phyloP scores from a whole-genome alignment of 2,888 invertebrate species.

The Pseudeuparius sepicola region DNA sequence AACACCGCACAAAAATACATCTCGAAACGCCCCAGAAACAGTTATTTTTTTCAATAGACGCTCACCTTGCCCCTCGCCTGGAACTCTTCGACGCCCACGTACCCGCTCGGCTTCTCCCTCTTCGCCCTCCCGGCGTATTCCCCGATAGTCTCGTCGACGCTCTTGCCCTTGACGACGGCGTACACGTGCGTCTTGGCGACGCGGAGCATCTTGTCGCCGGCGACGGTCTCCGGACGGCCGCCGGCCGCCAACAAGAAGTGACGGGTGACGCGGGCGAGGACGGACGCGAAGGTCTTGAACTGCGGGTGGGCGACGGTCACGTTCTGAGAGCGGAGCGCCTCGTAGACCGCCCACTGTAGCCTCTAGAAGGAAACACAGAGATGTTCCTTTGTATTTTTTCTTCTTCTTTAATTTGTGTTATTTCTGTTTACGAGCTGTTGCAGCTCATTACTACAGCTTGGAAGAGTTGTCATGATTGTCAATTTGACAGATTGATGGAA shows the following conservation, averaged over 20 bases:
- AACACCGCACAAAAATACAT: no score
- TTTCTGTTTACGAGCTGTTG: no score
- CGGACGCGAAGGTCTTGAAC: constrained; percentile 61
- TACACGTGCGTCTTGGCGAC: constrained; percentile 55
- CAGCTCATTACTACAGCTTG: no score
- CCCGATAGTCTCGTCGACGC: constrained; percentile 52
- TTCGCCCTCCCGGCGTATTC: constrained; percentile 33
- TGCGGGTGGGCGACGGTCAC: constrained; percentile 58
- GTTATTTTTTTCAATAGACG: no score
- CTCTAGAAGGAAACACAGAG: constrained; percentile 52
- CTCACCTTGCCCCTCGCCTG: constrained; percentile 8
- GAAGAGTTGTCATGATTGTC: no score
- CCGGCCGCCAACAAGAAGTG: constrained; percentile 45
- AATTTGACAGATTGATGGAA: no score
- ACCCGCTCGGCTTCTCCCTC: constrained; percentile 43
- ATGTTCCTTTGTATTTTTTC: no score
- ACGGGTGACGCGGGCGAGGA: constrained; percentile 57
- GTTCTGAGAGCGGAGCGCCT: constrained; percentile 61
- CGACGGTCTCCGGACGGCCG: constrained; percentile 39
- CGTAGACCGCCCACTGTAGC: constrained; percentile 71
- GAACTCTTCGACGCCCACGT: constrained; percentile 33
- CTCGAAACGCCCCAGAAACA: no score
- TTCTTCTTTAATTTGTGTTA: no score
- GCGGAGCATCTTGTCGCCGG: constrained; percentile 60
- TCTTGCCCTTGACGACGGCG: constrained; percentile 50